phyloP scores from a whole-genome alignment of 2,888 invertebrate species.

The Hirudinaria manillensis region DNA sequence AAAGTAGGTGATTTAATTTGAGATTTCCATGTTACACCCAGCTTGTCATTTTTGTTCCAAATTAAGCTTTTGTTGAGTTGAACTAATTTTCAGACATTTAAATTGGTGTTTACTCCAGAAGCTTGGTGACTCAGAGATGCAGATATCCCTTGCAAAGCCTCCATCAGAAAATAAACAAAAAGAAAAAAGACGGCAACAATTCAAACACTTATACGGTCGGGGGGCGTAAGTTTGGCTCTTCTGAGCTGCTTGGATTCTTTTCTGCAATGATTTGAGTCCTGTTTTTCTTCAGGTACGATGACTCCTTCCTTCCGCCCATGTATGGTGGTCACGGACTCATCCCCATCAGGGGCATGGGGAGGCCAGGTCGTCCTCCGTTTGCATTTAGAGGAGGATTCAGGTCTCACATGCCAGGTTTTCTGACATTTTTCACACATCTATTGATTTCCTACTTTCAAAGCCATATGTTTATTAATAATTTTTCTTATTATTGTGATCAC shows the following conservation, averaged over 20 bases:
- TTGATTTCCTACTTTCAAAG: no score
- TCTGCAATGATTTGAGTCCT: not conserved
- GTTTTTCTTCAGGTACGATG: slow-evolving; percentile 33
- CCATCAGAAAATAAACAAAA: slow-evolving; percentile 94
- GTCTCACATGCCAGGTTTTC: slow-evolving; percentile 11
- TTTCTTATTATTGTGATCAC: no score
- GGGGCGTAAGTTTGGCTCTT: slow-evolving; percentile 13
- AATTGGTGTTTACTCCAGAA: slow-evolving; percentile 17
- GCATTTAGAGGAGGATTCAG: slow-evolving; percentile 21
- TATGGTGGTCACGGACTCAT: slow-evolving; percentile 17
- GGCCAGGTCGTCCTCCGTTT: slow-evolving; percentile 23
- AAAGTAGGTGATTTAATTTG: slow-evolving; percentile 40
- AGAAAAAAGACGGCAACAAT: slow-evolving; percentile 46
- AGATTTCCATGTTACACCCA: not conserved
- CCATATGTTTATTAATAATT: no score
- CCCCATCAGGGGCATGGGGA: slow-evolving; percentile 18
- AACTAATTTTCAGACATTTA: not conserved
- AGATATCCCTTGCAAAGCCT: slow-evolving; percentile 95
- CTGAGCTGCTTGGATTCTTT: not conserved
- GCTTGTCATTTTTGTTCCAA: not conserved
- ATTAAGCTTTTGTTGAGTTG: not conserved
- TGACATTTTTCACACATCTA: no score
- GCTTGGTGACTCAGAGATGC: slow-evolving; percentile 59
- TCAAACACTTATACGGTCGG: slow-evolving; percentile 17
- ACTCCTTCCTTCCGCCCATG: slow-evolving; percentile 32